Evolutionary conservation across 2,113 vertebrate species (phyloP).

Genomic region (Papio anubis): DNA sequence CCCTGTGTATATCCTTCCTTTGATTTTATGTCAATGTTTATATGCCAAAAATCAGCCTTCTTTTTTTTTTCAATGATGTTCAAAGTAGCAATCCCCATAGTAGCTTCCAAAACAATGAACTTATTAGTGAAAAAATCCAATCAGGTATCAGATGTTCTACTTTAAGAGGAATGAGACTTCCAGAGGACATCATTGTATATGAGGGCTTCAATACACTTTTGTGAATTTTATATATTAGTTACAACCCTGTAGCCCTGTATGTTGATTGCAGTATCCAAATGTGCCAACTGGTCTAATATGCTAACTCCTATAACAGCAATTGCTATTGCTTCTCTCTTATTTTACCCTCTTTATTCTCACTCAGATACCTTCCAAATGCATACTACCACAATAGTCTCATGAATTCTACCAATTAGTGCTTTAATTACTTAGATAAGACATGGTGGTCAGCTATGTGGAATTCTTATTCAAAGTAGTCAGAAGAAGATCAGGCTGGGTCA

Average conservation of each 20-base stretch:
- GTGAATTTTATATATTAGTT: not conserved
- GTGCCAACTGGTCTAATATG: not conserved
- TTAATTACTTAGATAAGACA: not conserved
- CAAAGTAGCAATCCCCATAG: slow-evolving; percentile 6
- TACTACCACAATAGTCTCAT: not conserved
- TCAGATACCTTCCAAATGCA: not conserved
- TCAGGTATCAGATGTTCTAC: not conserved
- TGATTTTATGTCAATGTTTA: slow-evolving; percentile 55
- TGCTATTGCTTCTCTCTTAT: not conserved
- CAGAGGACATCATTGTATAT: not conserved
- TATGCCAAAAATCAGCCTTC: not conserved
- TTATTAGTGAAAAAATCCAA: not conserved
- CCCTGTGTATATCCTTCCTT: not conserved
- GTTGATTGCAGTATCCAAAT: not conserved
- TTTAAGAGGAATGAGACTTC: not conserved
- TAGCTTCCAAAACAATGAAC: slow-evolving; percentile 29
- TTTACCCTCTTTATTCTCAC: not conserved
- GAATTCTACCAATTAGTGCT: not conserved
- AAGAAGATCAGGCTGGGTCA: not conserved
- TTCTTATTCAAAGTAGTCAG: not conserved
- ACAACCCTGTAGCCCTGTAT: not conserved
- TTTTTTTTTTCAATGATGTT: slow-evolving; percentile 13
- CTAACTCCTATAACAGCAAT: not conserved
- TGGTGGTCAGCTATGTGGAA: not conserved
- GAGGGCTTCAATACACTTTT: not conserved